Conservation (phyloP, 2,888 invertebrate genomes). For the Pyralis farinalis region DNA sequence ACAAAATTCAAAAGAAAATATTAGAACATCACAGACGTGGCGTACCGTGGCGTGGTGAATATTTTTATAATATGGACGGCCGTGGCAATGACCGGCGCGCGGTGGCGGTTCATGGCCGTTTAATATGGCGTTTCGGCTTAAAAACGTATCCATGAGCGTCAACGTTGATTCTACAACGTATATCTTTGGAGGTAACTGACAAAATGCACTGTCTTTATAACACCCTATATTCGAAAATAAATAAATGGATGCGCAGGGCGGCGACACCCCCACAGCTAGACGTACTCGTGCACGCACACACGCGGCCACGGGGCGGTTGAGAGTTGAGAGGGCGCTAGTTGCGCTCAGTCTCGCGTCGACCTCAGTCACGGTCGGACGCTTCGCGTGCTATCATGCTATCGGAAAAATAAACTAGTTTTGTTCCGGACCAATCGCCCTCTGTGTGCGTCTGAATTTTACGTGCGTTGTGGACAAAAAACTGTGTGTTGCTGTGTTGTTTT, state of each 20-base stretch:
- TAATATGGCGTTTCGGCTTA: slow-evolving; percentile 50
- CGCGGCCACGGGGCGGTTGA: slow-evolving; percentile 43
- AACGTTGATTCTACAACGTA: neutral
- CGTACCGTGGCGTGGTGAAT: slow-evolving; percentile 48
- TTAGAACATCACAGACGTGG: slow-evolving; percentile 24
- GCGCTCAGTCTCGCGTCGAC: slow-evolving; percentile 80
- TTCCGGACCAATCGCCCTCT: slow-evolving; percentile 56
- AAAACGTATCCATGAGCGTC: slow-evolving; percentile 25
- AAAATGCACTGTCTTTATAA: slow-evolving; percentile 24
- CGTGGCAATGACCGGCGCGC: slow-evolving; percentile 75
- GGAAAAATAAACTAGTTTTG: slow-evolving; percentile 76
- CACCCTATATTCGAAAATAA: slow-evolving; percentile 66
- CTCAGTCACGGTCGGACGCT: slow-evolving; percentile 55
- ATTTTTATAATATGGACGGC: slow-evolving; percentile 60
- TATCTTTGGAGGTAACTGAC: slow-evolving; percentile 18
- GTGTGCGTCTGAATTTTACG: slow-evolving; percentile 56
- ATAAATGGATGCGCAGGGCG: slow-evolving; percentile 56
- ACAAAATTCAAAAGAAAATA: slow-evolving; percentile 12
- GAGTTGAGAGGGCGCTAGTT: slow-evolving; percentile 66
- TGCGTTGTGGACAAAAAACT: slow-evolving; percentile 65
- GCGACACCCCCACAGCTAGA: slow-evolving; percentile 44
- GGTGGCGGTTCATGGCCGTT: slow-evolving; percentile 71
- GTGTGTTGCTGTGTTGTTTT: slow-evolving; percentile 54
- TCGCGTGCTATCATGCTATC: slow-evolving; percentile 58
- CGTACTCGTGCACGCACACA: slow-evolving; percentile 47